Conservation (phyloP, 2,113 vertebrate genomes). For the Gallinago jamesoni region DNA sequence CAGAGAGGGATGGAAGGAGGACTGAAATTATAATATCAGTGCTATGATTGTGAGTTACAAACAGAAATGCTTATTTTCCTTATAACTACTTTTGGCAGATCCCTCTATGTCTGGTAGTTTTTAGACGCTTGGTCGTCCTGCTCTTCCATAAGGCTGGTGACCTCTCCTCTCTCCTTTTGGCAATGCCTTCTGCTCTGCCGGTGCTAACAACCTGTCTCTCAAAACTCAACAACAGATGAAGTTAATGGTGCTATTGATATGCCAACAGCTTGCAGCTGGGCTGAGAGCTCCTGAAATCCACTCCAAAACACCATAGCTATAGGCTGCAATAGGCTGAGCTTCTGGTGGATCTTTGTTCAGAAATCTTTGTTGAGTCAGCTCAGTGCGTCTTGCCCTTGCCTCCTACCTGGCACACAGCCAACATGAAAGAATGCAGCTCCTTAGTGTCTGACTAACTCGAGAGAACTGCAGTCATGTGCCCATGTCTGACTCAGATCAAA, state of each 20-base stretch:
- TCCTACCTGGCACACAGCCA: not conserved
- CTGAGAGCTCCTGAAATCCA: not conserved
- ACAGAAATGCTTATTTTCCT: not conserved
- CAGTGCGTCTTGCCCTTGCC: not conserved
- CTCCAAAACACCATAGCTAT: not conserved
- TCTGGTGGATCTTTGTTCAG: not conserved
- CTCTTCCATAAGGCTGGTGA: not conserved
- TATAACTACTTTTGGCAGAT: not conserved
- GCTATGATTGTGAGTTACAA: not conserved
- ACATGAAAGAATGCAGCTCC: not conserved
- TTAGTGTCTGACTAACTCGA: not conserved
- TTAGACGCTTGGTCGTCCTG: not conserved
- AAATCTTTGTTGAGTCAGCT: slow-evolving; percentile 34
- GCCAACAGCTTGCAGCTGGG: slow-evolving; percentile 3
- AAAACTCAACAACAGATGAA: not conserved
- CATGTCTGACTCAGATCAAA: not conserved
- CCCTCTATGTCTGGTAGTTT: not conserved
- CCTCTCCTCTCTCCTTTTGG: not conserved
- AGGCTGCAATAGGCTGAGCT: not conserved
- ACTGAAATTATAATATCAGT: not conserved
- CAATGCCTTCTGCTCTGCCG: not conserved
- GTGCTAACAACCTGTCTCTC: not conserved
- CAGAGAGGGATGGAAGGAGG: not conserved
- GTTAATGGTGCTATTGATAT: not conserved
- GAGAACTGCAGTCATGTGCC: not conserved